These are phyloP conservation scores for Delichon dasypus DNA, from an alignment of 2,797 vertebrate genomes.

Conservation along the genomic window DNA sequence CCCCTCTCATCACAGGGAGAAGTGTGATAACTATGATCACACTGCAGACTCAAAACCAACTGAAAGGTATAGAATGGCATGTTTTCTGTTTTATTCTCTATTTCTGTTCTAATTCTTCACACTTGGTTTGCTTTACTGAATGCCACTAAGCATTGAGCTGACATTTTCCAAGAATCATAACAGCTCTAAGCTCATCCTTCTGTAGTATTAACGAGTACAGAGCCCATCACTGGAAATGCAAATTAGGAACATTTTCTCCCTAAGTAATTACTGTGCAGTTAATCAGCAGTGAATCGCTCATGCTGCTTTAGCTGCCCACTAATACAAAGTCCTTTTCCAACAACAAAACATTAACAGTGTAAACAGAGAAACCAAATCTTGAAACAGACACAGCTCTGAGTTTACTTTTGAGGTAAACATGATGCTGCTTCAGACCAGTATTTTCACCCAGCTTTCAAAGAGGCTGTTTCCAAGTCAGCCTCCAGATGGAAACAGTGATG, in stretches of 20 bases:
- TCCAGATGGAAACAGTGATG: slow-evolving; percentile 58
- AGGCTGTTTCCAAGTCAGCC: slow-evolving; percentile 38
- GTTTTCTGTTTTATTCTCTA: slow-evolving; percentile 25
- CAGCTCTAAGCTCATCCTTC: not conserved
- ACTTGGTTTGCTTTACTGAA: slow-evolving; percentile 27
- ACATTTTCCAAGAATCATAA: slow-evolving; percentile 20
- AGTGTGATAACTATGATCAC: not conserved
- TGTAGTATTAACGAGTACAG: not conserved
- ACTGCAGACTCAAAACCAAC: not conserved
- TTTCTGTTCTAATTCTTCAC: slow-evolving; percentile 30
- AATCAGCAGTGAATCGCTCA: not conserved
- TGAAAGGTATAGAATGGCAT: not conserved
- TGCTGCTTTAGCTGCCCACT: not conserved
- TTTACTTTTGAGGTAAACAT: not conserved
- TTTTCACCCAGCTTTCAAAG: slow-evolving; percentile 2
- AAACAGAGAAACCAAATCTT: not conserved
- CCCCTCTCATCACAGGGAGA: not conserved
- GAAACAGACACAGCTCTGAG: not conserved
- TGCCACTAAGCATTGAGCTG: slow-evolving; percentile 13
- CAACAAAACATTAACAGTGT: not conserved
- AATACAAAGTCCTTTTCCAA: not conserved
- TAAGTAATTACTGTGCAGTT: not conserved
- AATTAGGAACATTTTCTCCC: not conserved
- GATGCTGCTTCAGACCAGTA: not conserved
- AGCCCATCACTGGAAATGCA: not conserved